Evolutionary conservation across 2,113 vertebrate species (phyloP).

Genomic region (Chascanopsetta lugubris): DNA sequence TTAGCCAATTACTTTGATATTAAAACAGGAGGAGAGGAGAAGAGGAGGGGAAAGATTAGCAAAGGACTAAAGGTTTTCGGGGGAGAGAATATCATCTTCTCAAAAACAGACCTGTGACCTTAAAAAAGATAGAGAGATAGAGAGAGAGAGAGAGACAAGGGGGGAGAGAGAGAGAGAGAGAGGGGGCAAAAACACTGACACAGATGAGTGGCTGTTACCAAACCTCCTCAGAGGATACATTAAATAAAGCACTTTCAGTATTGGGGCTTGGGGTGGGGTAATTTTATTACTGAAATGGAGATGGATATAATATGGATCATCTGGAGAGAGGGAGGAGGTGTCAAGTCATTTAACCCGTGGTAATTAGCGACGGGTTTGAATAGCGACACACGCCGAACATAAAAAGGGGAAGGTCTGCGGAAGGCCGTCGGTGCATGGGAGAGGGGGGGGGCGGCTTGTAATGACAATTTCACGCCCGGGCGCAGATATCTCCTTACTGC

Average conservation of each 20-base stretch:
- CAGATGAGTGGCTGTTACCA: slow-evolving; percentile 38
- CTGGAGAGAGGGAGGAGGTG: slow-evolving; percentile 59
- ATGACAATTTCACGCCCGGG: slow-evolving; percentile 73
- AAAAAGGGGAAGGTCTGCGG: slow-evolving; percentile 57
- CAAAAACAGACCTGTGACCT: slow-evolving; percentile 64
- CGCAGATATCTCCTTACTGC: slow-evolving; percentile 56
- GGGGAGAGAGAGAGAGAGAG: too few species aligned
- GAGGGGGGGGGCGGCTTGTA: slow-evolving; percentile 55
- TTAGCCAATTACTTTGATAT: slow-evolving; percentile 80
- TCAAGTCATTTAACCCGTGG: slow-evolving; percentile 75
- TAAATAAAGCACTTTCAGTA: slow-evolving; percentile 41
- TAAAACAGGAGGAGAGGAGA: slow-evolving; percentile 67
- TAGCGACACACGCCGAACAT: slow-evolving; percentile 68
- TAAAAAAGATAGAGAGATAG: too few species aligned
- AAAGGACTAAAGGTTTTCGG: slow-evolving; percentile 49
- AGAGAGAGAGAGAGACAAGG: too few species aligned
- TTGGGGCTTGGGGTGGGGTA: slow-evolving; percentile 1
- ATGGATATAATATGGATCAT: slow-evolving; percentile 62
- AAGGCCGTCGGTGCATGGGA: slow-evolving; percentile 55
- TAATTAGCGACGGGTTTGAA: slow-evolving; percentile 74
- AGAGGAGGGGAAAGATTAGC: slow-evolving; percentile 59
- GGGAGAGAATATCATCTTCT: slow-evolving; percentile 61
- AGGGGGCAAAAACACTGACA: slow-evolving; percentile 27
- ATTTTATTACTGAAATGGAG: slow-evolving; percentile 58
- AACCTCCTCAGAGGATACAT: slow-evolving; percentile 57